Conservation (phyloP, 2,113 vertebrate species). For the Strix aluco region DNA sequence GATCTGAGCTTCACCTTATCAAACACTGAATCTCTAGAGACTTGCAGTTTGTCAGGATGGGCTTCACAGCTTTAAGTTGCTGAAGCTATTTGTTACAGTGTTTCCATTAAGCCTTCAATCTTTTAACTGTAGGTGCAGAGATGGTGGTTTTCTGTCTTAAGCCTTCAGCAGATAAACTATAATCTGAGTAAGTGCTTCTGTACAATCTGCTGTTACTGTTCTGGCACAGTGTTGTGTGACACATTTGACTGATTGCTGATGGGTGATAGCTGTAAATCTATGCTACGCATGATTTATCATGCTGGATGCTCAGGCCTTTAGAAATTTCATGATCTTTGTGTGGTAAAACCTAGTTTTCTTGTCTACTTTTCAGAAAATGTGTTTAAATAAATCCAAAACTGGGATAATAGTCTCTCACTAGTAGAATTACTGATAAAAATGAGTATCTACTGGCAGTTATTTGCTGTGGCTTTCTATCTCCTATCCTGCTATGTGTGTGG, state of each 20-base stretch:
- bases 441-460: neutral
- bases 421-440: neutral
- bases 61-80: neutral
- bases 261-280: neutral
- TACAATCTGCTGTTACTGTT: neutral
- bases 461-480: neutral
- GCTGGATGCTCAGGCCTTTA: neutral
- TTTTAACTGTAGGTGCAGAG: neutral
- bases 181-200: neutral
- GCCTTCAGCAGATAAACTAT: neutral
- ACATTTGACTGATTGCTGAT: neutral
- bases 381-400: neutral
- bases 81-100: neutral
- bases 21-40: neutral
- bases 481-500: neutral
- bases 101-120: neutral
- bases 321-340: neutral
- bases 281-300: neutral
- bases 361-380: neutral
- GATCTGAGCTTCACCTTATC: neutral
- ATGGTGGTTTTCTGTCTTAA: neutral
- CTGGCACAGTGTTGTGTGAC: neutral
- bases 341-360: neutral
- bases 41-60: neutral
- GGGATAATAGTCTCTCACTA: neutral